Conservation (phyloP, 2,888 invertebrate species). For the Polydrusus tereticollis region DNA sequence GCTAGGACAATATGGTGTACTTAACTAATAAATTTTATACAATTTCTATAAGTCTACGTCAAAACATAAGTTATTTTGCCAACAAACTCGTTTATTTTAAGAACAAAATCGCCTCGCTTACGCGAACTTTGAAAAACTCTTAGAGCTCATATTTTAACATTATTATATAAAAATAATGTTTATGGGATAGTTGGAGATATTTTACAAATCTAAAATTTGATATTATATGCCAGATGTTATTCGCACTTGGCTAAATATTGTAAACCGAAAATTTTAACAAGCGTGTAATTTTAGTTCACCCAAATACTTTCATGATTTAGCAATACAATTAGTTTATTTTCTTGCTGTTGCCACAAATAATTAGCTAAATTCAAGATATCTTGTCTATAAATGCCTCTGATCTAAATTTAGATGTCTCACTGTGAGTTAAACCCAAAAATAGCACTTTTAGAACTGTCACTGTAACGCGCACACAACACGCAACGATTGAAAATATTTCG, state of each 20-base stretch:
- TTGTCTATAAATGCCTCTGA: conserved; percentile 14
- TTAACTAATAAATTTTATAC: conserved; percentile 6
- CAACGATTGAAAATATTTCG: conserved; percentile 5
- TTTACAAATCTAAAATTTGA: conserved; percentile 3
- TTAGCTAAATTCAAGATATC: conserved; percentile 21
- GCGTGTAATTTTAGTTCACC: not conserved
- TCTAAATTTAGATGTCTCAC: conserved; percentile 40
- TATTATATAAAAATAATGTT: conserved; percentile 14
- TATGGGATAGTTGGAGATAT: not conserved
- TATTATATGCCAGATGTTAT: not conserved
- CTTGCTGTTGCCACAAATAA: conserved; percentile 23
- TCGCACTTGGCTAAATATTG: not conserved
- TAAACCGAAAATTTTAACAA: not conserved
- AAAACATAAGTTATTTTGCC: conserved; percentile 17
- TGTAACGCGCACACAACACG: conserved; percentile 28
- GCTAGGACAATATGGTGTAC: not conserved
- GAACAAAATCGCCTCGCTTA: conserved; percentile 1
- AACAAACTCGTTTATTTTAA: conserved; percentile 9
- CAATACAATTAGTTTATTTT: conserved; percentile 14
- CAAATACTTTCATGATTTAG: conserved; percentile 7
- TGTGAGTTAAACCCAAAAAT: conserved; percentile 44
- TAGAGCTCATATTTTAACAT: not conserved
- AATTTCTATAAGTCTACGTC: conserved; percentile 1
- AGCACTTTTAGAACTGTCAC: conserved; percentile 39
- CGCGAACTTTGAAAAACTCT: not conserved